Base-by-base conservation (phyloP, 2,113 vertebrate species). In the Eudorcas thomsonii region DNA sequence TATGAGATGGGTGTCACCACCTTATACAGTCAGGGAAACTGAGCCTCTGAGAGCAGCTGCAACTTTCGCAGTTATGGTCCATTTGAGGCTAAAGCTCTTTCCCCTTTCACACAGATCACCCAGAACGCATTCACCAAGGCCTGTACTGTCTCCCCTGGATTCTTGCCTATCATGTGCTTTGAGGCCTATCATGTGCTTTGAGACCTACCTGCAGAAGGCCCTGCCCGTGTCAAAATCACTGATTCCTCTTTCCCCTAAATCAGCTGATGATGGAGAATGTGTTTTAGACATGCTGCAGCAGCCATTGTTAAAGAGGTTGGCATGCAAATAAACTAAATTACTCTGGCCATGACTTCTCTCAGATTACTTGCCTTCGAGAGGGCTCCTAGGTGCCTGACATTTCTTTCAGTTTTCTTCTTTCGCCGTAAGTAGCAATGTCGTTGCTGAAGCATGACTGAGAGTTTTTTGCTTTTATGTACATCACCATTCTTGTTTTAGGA, bases 361-460 rank as follows among this genome's bases (percentile, higher is more conserved):
- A 17, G 62, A 77, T 85, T 25, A 52, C 81, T 94, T 74, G 94
- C 77, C 91, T 74, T 85, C 62, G 33, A 67, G 92, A 96, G 90
- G 86, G 83, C 48, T 96, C 94, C 96, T 97, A 96, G 82, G 96
- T 91, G 88, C 85, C 82, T 93, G 91, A 30, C 64, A 55, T 96
- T 98, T 96, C 97, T 94, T 96, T 88, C 95, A 14, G 89, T 97
- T 98, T 93, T 97, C 94, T 67, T 95, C 94, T 98, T 97, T 21
- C 0, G 89, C 97, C 82, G 55, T 95, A 10, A 55, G 45, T 89
- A 97, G 83, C 28, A 0, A 43, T 17, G 62, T 95, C 23, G 1
- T 93, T 98, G 81, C 80, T 91, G 87, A 96, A 98, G 78, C 90
- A 59, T 86, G 94, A 81, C 97, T 93, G 83, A 85, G 50, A 52